These are phyloP conservation scores for Haliclona indistincta DNA, from an alignment of 37 sponge, comb jelly and placozoan species.

Conservation along the genomic window DNA sequence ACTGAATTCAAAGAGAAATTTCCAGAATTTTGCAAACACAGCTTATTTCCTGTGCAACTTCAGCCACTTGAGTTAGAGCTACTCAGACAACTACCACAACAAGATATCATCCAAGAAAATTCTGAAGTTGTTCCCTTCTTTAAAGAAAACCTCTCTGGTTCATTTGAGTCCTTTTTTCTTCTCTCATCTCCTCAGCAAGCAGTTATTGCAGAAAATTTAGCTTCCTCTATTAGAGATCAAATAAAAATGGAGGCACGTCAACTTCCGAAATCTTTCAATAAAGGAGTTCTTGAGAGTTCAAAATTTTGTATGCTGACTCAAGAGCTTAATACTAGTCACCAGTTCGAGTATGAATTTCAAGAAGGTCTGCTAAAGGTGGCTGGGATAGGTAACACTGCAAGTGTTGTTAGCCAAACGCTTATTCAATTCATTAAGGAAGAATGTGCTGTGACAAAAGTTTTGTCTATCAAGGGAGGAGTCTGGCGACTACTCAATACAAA, in stretches of 20 bases:
- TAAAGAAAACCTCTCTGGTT: not conserved
- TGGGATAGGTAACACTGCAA: constrained; percentile 19
- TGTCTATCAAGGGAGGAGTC: constrained; percentile 16
- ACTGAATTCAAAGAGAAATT: not conserved
- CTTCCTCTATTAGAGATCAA: not conserved
- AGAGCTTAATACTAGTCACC: not conserved
- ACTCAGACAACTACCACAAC: too few relatives aligned
- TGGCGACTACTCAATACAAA: constrained; percentile 31
- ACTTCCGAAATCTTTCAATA: not conserved
- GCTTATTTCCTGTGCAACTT: not conserved
- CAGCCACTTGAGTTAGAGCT: too few relatives aligned
- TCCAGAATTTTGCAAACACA: not conserved
- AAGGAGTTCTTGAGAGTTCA: not conserved
- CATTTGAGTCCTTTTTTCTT: not conserved
- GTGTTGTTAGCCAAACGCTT: not conserved
- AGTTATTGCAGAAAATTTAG: not conserved
- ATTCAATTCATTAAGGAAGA: constrained; percentile 30
- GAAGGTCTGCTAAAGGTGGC: constrained; percentile 5
- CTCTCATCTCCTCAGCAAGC: not conserved
- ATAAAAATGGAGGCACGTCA: not conserved
- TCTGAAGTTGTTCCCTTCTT: not conserved
- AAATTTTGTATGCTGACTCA: not conserved
- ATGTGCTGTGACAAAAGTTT: not conserved
- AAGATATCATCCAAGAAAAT: too few relatives aligned
- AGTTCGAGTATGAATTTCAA: not conserved